phyloP scores from a whole-genome alignment of 2,797 vertebrate species.

The Malacoraja senta region DNA sequence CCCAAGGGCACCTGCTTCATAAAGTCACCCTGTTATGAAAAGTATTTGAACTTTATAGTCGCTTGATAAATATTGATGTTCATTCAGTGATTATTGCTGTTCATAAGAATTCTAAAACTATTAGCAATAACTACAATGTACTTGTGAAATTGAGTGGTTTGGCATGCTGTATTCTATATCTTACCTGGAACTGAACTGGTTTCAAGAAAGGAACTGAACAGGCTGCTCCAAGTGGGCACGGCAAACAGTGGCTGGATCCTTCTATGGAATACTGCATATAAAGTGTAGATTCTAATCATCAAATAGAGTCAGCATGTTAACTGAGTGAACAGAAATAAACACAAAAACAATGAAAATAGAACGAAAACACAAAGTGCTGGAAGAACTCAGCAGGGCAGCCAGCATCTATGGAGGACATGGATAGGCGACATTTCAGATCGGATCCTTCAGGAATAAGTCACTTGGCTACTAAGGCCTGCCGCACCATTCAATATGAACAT shows the following conservation, averaged over 20 bases:
- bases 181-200: constrained; percentile 14
- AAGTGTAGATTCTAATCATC: neutral
- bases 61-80: neutral
- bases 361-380: no score
- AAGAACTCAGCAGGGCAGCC: no score
- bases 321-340: neutral
- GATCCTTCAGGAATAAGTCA: no score
- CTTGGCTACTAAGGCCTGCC: no score
- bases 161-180: neutral
- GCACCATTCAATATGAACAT: no score
- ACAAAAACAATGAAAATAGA: no score
- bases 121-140: no score
- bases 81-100: neutral
- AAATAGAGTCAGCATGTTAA: neutral
- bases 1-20: neutral
- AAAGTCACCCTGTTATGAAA: neutral
- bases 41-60: neutral
- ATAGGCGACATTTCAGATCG: no score
- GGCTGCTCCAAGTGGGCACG: neutral
- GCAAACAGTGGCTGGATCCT: constrained; percentile 10
- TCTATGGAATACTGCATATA: neutral
- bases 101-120: neutral
- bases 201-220: neutral
- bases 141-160: neutral
- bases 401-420: no score